Evolutionary conservation across 2,888 invertebrate species (phyloP).

Genomic region (Ferdinandea cuprea): DNA sequence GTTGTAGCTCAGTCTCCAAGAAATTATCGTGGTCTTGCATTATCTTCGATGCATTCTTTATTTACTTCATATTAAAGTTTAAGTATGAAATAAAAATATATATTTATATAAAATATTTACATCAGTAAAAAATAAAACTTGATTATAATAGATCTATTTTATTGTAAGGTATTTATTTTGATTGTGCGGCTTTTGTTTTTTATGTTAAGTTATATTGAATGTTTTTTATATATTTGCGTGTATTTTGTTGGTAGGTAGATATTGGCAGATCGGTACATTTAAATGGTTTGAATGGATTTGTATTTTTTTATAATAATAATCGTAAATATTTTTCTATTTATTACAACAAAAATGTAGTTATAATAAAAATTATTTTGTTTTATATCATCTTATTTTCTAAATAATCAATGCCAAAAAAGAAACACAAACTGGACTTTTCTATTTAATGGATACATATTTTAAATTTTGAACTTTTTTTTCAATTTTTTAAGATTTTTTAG

Average conservation of each 20-base stretch:
- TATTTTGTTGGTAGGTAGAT: conserved; percentile 38
- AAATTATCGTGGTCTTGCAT: conserved; percentile 79
- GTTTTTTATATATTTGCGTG: conserved; percentile 56
- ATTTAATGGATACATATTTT: conserved; percentile 31
- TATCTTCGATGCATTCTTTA: conserved; percentile 70
- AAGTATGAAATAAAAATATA: conserved; percentile 53
- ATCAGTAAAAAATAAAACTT: conserved; percentile 65
- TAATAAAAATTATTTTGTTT: conserved; percentile 67
- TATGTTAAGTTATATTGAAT: conserved; percentile 56
- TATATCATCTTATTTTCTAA: conserved; percentile 74
- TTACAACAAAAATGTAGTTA: conserved; percentile 72
- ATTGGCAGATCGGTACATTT: conserved; percentile 34
- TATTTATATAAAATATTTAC: conserved; percentile 70
- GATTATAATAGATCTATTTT: conserved; percentile 71
- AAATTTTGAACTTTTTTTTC: conserved; percentile 33
- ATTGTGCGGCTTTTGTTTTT: conserved; percentile 69
- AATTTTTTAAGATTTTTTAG: conserved; percentile 34
- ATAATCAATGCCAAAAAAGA: conserved; percentile 65
- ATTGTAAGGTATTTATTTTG: conserved; percentile 72
- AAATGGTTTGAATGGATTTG: conserved; percentile 74
- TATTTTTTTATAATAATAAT: conserved; percentile 65
- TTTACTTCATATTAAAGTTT: conserved; percentile 56
- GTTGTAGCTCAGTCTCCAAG: conserved; percentile 83
- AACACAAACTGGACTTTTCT: conserved; percentile 65
- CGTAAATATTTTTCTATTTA: conserved; percentile 64